Evolutionary conservation across 2,113 vertebrate species (phyloP).

Genomic region (Serinus canaria): DNA sequence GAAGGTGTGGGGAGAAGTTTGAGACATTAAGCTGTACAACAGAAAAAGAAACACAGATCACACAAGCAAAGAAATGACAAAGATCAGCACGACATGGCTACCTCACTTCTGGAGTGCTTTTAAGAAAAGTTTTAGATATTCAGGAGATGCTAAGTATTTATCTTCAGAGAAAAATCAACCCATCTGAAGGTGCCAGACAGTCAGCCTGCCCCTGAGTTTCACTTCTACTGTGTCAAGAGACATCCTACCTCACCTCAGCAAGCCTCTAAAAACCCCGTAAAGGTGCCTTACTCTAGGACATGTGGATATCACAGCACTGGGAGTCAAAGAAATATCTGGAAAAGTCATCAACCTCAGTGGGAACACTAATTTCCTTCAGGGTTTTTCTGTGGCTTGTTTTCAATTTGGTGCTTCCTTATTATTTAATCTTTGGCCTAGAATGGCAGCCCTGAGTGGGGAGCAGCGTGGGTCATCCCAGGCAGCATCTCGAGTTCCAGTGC

Average conservation of each 20-base stretch:
- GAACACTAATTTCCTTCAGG: background rate
- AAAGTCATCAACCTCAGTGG: background rate
- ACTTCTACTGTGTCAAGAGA: background rate
- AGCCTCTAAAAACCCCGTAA: background rate
- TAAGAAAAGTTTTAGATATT: background rate
- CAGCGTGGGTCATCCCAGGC: fast-evolving
- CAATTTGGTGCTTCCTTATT: background rate
- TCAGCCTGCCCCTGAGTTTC: background rate
- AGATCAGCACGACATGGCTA: background rate
- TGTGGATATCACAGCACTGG: fast-evolving
- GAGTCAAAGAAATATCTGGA: background rate
- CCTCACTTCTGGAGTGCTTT: background rate
- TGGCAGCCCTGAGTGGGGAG: background rate
- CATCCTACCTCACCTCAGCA: background rate
- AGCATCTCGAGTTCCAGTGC: background rate
- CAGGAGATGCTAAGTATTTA: background rate
- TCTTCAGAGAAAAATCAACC: background rate
- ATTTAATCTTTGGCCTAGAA: background rate
- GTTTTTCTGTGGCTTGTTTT: background rate
- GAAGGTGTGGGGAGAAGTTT: background rate
- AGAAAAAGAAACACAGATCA: background rate
- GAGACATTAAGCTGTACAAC: background rate
- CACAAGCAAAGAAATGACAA: background rate
- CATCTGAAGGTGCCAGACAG: background rate
- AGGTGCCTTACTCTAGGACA: background rate